Evolutionary conservation across 2,113 vertebrate species (phyloP).

Genomic region (Gymnorhina tibicen): DNA sequence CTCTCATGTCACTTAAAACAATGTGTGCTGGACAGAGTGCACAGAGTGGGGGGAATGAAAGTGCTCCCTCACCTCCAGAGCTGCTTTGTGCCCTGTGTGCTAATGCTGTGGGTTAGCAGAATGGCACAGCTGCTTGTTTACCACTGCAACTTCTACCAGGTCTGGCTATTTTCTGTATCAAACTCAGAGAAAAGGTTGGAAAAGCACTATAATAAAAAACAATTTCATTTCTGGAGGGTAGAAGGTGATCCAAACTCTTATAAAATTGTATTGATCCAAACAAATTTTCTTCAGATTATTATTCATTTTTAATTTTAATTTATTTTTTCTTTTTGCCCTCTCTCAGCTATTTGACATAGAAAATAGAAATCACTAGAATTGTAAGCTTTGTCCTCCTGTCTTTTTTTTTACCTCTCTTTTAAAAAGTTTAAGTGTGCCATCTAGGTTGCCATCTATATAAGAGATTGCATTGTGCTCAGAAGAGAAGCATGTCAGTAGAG

Average conservation of each 20-base stretch:
- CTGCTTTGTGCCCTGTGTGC: not conserved
- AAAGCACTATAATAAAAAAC: not conserved
- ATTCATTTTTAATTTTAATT: not conserved
- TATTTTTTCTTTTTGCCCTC: not conserved
- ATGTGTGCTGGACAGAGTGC: not conserved
- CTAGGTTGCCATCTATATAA: not conserved
- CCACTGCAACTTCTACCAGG: not conserved
- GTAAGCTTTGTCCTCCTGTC: not conserved
- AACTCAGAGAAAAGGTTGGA: not conserved
- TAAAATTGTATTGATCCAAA: not conserved
- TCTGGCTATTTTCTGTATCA: not conserved
- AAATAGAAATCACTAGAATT: not conserved
- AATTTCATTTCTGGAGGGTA: not conserved
- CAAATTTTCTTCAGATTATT: not conserved
- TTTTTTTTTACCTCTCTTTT: not conserved
- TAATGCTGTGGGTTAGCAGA: not conserved
- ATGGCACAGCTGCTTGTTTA: not conserved
- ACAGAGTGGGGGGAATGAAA: not conserved
- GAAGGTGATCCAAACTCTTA: not conserved
- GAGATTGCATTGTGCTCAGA: slow-evolving; percentile 10
- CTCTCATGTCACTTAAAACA: not conserved
- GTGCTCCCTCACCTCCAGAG: not conserved
- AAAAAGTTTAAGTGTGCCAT: not conserved
- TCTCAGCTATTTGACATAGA: not conserved
- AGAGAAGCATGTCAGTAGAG: slow-evolving; percentile 47